These are phyloP conservation scores for Gymnosoma rotundatum DNA, from an alignment of 2,888 invertebrate genomes.

Conservation along the genomic window DNA sequence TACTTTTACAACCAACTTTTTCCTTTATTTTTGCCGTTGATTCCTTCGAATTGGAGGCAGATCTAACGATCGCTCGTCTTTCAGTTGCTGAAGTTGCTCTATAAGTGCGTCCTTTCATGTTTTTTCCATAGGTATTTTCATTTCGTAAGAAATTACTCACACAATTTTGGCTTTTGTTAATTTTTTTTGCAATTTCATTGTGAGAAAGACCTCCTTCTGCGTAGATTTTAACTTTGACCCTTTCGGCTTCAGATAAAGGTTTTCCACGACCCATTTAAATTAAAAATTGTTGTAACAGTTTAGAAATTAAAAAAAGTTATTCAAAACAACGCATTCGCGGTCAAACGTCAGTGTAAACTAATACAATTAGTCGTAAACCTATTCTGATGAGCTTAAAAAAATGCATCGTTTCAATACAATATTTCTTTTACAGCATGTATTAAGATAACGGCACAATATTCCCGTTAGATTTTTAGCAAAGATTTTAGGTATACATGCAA, in stretches of 20 bases:
- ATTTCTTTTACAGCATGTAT: conserved; percentile 11
- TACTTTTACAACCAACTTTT: too few relatives aligned
- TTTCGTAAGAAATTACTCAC: too few relatives aligned
- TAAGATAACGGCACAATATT: conserved; percentile 11
- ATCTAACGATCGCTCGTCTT: too few relatives aligned
- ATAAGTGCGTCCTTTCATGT: too few relatives aligned
- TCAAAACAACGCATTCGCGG: conserved; percentile 10
- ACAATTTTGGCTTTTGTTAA: too few relatives aligned
- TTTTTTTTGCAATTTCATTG: too few relatives aligned
- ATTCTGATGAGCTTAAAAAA: conserved; percentile 13
- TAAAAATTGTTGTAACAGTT: conserved; percentile 6
- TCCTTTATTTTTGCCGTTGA: too few relatives aligned
- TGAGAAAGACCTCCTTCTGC: too few relatives aligned
- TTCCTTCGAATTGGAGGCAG: too few relatives aligned
- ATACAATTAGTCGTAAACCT: conserved; percentile 2
- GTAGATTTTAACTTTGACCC: too few relatives aligned
- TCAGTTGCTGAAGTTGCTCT: too few relatives aligned
- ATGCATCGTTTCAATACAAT: conserved; percentile 5
- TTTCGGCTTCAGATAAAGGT: conserved; percentile 6
- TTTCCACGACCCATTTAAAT: conserved; percentile 15
- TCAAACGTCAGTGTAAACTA: conserved; percentile 7
- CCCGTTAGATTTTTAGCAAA: conserved; percentile 7
- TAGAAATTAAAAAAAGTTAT: conserved; percentile 10
- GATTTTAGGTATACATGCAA: conserved; percentile 9
- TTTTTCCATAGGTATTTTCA: too few relatives aligned